Conservation (phyloP, 2,113 vertebrate species). For the Sterrhoptilus dennistouni region DNA sequence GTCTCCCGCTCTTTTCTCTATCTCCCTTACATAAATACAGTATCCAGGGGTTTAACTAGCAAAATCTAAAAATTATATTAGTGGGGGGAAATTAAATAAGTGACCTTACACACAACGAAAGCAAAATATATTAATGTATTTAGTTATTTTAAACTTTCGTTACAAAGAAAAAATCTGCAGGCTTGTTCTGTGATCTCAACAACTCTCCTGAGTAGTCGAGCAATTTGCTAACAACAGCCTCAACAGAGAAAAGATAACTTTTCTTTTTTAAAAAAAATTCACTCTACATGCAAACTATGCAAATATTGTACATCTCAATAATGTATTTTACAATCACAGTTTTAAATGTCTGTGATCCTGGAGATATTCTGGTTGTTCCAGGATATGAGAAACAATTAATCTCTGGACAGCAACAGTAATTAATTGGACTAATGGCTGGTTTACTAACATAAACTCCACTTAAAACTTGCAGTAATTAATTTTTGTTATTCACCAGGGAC, state of each 20-base stretch:
- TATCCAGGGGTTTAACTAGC: background rate
- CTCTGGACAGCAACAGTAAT: background rate
- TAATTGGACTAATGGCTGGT: slow-evolving; percentile 7
- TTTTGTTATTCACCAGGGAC: background rate
- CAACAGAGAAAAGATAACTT: background rate
- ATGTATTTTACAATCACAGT: background rate
- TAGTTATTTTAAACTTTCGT: background rate
- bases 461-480: background rate
- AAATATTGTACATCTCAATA: background rate
- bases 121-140: background rate
- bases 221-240: slow-evolving; percentile 10
- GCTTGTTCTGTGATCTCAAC: background rate
- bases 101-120: background rate
- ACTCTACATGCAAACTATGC: background rate
- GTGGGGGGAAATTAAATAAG: background rate
- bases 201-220: slow-evolving; percentile 14
- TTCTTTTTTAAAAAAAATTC: background rate
- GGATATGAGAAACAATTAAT: background rate
- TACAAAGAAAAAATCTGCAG: background rate
- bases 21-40: background rate
- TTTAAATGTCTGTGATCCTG: background rate
- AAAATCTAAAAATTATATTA: background rate
- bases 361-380: background rate
- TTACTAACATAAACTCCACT: background rate
- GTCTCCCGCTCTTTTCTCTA: background rate